Conservation (phyloP, 2,113 vertebrate genomes). For the Melanostigma gelatinosum region DNA sequence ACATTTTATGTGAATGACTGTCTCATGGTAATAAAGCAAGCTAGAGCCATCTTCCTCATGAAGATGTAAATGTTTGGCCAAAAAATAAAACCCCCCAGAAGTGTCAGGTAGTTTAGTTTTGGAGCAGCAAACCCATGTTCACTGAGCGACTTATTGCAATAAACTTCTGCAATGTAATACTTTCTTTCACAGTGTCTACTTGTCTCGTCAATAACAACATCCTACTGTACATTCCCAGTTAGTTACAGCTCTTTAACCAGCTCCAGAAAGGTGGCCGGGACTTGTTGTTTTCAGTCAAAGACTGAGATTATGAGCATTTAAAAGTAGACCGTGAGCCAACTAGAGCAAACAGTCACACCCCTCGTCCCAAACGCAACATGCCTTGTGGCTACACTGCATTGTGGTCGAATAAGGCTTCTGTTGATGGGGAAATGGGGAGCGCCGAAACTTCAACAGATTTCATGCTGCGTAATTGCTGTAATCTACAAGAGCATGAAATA, state of each 20-base stretch:
- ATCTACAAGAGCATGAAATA: not conserved
- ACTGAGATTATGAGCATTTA: slow-evolving; percentile 10
- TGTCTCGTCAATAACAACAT: slow-evolving; percentile 22
- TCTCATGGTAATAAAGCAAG: slow-evolving; percentile 37
- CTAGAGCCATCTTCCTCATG: slow-evolving; percentile 7
- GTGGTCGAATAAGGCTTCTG: slow-evolving; percentile 26
- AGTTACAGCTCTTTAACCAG: not conserved
- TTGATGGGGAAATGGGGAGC: slow-evolving; percentile 37
- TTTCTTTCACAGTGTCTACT: slow-evolving; percentile 5
- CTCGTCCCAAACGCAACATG: slow-evolving; percentile 45
- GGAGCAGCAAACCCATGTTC: not conserved
- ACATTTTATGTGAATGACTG: slow-evolving; percentile 38
- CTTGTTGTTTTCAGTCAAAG: slow-evolving; percentile 37
- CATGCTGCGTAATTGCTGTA: slow-evolving; percentile 10
- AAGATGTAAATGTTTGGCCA: slow-evolving; percentile 28
- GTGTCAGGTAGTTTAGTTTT: slow-evolving; percentile 19
- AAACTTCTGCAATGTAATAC: slow-evolving; percentile 8
- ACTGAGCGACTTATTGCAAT: slow-evolving; percentile 12
- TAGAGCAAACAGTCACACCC: slow-evolving; percentile 35
- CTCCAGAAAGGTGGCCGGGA: slow-evolving; percentile 1
- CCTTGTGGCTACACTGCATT: slow-evolving; percentile 41
- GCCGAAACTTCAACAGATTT: slow-evolving; percentile 24
- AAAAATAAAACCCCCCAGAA: slow-evolving; percentile 4
- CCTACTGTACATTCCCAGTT: not conserved
- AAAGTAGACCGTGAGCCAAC: slow-evolving; percentile 22